These are phyloP conservation scores for Syngnathus typhle DNA, from an alignment of 2,113 vertebrate genomes.

Conservation along the genomic window DNA sequence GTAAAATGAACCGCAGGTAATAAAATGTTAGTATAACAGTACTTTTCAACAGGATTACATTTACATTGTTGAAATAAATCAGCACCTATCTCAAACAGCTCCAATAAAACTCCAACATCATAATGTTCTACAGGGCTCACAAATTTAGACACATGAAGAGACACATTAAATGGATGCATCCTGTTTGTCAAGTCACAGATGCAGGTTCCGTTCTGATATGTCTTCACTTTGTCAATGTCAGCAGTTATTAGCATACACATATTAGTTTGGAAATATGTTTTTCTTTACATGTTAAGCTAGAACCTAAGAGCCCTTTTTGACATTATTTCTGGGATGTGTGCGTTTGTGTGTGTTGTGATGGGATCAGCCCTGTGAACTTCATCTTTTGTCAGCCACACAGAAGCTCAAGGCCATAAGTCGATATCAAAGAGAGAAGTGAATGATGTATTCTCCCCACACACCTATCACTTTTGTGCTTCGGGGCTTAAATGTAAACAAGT, in stretches of 20 bases:
- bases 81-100: not conserved
- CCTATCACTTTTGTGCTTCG: conserved; percentile 36
- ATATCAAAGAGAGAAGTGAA: conserved; percentile 40
- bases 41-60: not conserved
- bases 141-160: no score
- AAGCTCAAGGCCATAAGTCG: conserved; percentile 43
- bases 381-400: conserved; percentile 42
- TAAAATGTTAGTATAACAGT: not conserved
- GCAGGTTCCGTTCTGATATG: not conserved
- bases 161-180: not conserved
- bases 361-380: conserved; percentile 31
- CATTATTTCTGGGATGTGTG: conserved; percentile 17
- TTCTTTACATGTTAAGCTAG: conserved; percentile 28
- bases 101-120: not conserved
- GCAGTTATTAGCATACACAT: not conserved
- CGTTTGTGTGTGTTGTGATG: conserved; percentile 11
- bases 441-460: conserved; percentile 51
- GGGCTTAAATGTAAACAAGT: conserved; percentile 51
- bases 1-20: not conserved
- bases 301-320: conserved; percentile 12
- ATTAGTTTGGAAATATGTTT: conserved; percentile 17
- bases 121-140: not conserved
- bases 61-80: not conserved
- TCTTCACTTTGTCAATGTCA: not conserved
- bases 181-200: not conserved